A percentile compares a stretch with the other conserved stretches of the same genome.
Evolutionary conservation across 2,888 invertebrate genomes (phyloP).

Genomic region (Odiellus spinosus): DNA sequence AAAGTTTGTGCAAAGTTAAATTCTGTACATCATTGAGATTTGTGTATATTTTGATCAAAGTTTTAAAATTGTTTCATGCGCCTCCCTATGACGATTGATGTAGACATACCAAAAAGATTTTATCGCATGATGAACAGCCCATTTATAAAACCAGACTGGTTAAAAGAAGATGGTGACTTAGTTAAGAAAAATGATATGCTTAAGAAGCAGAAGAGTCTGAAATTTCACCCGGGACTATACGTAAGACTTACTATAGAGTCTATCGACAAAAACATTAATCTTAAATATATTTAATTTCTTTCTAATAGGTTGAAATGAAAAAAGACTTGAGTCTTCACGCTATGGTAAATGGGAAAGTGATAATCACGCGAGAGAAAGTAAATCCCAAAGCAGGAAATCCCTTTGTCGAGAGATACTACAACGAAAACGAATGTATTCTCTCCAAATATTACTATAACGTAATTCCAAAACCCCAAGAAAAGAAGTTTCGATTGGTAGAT

Average conservation of each 20-base stretch:
- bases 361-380: constrained; percentile 11
- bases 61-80: too few species aligned
- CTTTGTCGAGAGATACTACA: constrained; percentile 8
- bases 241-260: constrained; percentile 4
- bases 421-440: constrained; percentile 6
- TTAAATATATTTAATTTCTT: neutral
- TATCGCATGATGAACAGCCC: too few species aligned
- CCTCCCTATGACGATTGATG: too few species aligned
- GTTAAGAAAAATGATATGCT: constrained; percentile 7
- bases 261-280: neutral
- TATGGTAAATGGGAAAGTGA: constrained; percentile 7
- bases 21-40: too few species aligned
- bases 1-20: too few species aligned
- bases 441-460: constrained; percentile 12
- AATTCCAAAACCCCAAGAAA: constrained; percentile 9
- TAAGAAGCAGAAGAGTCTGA: constrained; percentile 5
- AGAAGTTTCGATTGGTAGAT: constrained; percentile 12
- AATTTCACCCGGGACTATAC: constrained; percentile 14
- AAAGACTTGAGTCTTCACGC: constrained; percentile 4
- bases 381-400: constrained; percentile 6
- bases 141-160: constrained; percentile 2
- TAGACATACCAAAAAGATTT: too few species aligned
- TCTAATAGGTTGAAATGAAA: constrained; percentile 6
- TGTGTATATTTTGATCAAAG: too few species aligned
- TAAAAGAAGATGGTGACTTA: constrained; percentile 10